A percentile compares a stretch with the other conserved stretches of the same genome.
Conservation (phyloP, 2,113 vertebrate genomes). For the Ivindomyrus marchei region DNA sequence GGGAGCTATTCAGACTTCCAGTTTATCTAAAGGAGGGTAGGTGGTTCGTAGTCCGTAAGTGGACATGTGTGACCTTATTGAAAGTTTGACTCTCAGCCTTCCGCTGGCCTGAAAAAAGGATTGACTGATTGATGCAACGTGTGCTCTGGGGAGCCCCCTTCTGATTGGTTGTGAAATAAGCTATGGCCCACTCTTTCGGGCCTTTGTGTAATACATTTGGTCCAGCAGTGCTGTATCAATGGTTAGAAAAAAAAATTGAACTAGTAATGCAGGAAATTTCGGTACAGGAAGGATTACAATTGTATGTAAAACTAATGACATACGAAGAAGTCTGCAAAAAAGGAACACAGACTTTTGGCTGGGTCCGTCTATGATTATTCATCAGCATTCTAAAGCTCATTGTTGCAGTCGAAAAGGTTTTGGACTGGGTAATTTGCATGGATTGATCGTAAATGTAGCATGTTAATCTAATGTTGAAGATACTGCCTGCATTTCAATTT, state of each 20-base stretch:
- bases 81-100: not conserved
- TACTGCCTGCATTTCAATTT: not conserved
- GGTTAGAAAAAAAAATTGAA: not conserved
- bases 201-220: not conserved
- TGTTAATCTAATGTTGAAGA: not conserved
- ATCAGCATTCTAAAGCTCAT: not conserved
- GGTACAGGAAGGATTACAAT: not conserved
- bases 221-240: not conserved
- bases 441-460: not conserved
- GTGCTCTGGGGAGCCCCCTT: not conserved
- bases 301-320: not conserved
- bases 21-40: not conserved
- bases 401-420: not conserved
- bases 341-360: not conserved
- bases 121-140: not conserved
- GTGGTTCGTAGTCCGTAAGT: not conserved
- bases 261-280: not conserved
- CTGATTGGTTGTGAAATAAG: not conserved
- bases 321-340: not conserved
- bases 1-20: not conserved
- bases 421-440: not conserved
- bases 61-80: not conserved
- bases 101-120: not conserved
- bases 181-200: not conserved
- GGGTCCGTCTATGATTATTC: not conserved